phyloP scores from a whole-genome alignment of 2,888 invertebrate species.

The Anticlea derivata region DNA sequence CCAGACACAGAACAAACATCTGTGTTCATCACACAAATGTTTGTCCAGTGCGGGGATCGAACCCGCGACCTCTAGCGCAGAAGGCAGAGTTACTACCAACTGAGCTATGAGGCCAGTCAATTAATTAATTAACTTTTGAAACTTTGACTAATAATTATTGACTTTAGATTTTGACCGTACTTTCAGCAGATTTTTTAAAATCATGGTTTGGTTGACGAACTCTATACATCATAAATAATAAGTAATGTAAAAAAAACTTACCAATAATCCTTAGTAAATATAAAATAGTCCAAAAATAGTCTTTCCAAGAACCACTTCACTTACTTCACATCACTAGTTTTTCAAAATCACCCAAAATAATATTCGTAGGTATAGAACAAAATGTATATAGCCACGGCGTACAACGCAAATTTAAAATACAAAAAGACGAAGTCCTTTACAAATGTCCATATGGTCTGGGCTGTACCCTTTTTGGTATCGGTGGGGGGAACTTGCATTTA shows the following conservation, averaged over 20 bases:
- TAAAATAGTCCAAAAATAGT: conserved; percentile 10
- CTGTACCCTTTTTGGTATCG: conserved; percentile 43
- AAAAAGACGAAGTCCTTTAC: conserved; percentile 66
- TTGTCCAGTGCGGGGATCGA: too few relatives aligned
- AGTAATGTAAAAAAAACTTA: conserved; percentile 13
- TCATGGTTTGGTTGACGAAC: too few relatives aligned
- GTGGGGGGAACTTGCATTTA: conserved; percentile 51
- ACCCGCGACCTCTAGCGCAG: too few relatives aligned
- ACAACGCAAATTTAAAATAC: conserved; percentile 70
- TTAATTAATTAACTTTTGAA: too few relatives aligned
- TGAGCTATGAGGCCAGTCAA: too few relatives aligned
- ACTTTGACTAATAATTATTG: too few relatives aligned
- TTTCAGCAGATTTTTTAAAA: too few relatives aligned
- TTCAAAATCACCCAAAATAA: conserved; percentile 59
- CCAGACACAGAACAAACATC: too few relatives aligned
- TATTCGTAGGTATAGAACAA: conserved; percentile 73
- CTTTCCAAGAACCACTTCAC: conserved; percentile 24
- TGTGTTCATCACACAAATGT: too few relatives aligned
- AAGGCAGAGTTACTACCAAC: too few relatives aligned
- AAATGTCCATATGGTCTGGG: conserved; percentile 49
- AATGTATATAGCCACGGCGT: conserved; percentile 67
- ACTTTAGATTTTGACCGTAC: too few relatives aligned
- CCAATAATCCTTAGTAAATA: conserved; percentile 10
- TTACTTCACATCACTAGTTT: conserved; percentile 58
- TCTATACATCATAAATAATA: too few relatives aligned